phyloP scores from a whole-genome alignment of 2,888 invertebrate genomes.

The Pegoplata infirma region DNA sequence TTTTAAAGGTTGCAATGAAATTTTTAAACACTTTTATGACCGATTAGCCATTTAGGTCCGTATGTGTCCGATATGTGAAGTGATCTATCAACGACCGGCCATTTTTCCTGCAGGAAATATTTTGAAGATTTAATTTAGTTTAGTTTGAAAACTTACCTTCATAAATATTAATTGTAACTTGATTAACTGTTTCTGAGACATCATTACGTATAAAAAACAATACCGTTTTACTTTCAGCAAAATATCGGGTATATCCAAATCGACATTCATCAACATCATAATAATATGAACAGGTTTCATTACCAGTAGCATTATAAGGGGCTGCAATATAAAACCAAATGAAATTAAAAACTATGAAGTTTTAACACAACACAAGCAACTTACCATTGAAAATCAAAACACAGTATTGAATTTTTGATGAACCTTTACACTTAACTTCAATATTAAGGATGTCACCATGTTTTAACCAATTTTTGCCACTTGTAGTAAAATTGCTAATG shows the following conservation, averaged over 20 bases:
- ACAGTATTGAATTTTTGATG: constrained; percentile 86
- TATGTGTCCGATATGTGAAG: too few relatives aligned
- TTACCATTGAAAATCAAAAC: constrained; percentile 81
- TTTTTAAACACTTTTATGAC: too few relatives aligned
- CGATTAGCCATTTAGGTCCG: too few relatives aligned
- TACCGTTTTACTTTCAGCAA: constrained; percentile 86
- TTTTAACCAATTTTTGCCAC: constrained; percentile 89
- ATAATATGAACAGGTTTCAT: constrained; percentile 83
- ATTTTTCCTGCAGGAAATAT: too few relatives aligned
- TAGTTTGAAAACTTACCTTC: constrained; percentile 84
- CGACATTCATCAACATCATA: constrained; percentile 79
- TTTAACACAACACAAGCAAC: too few relatives aligned
- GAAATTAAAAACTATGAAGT: background rate
- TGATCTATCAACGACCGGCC: too few relatives aligned
- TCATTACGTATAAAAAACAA: constrained; percentile 88
- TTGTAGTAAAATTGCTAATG: constrained; percentile 83
- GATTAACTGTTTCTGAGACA: constrained; percentile 83
- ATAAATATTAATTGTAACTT: constrained; percentile 88
- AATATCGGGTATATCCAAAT: constrained; percentile 84
- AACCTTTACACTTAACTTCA: constrained; percentile 86
- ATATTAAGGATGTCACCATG: constrained; percentile 88
- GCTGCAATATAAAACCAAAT: constrained; percentile 66
- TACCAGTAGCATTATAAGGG: constrained; percentile 84
- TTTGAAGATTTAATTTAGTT: too few relatives aligned
- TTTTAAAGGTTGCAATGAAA: too few relatives aligned